phyloP scores from a whole-genome alignment of 2,888 invertebrate species.

The Dasypogon diadema region DNA sequence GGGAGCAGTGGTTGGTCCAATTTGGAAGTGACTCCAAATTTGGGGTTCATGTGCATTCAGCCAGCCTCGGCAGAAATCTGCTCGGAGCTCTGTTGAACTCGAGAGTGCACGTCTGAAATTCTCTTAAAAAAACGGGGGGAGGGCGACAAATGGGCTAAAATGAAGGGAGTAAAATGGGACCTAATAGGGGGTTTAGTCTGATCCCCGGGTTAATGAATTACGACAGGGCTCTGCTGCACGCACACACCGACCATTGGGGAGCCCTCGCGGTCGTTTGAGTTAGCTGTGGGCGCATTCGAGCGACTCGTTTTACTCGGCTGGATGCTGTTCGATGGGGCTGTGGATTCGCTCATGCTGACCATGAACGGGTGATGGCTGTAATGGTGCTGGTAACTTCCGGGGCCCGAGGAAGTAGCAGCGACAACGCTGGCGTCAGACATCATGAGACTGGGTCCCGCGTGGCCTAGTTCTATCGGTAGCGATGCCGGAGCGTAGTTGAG shows the following conservation, averaged over 20 bases:
- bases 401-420: slow-evolving; percentile 61
- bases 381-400: slow-evolving; percentile 56
- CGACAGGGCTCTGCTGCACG: slow-evolving; percentile 92
- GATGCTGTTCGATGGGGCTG: slow-evolving; percentile 38
- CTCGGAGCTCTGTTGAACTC: background rate
- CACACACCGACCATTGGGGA: slow-evolving; percentile 91
- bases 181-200: slow-evolving; percentile 21
- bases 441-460: slow-evolving; percentile 66
- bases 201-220: slow-evolving; percentile 76
- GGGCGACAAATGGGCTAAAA: slow-evolving; percentile 14
- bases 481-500: slow-evolving; percentile 66
- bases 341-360: slow-evolving; percentile 52
- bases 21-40: slow-evolving; percentile 20
- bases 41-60: slow-evolving; percentile 28
- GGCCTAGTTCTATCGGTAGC: slow-evolving; percentile 65
- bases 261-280: slow-evolving; percentile 73
- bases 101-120: slow-evolving; percentile 19
- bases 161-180: slow-evolving; percentile 15
- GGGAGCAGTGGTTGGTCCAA: background rate
- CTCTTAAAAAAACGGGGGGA: slow-evolving; percentile 7
- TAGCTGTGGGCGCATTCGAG: slow-evolving; percentile 57
- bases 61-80: slow-evolving; percentile 11
- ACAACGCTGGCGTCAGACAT: slow-evolving; percentile 67
- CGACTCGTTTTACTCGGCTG: slow-evolving; percentile 47
- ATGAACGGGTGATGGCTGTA: slow-evolving; percentile 55